Conservation (phyloP, 2,888 invertebrate genomes). For the Deroplatys truncata region DNA sequence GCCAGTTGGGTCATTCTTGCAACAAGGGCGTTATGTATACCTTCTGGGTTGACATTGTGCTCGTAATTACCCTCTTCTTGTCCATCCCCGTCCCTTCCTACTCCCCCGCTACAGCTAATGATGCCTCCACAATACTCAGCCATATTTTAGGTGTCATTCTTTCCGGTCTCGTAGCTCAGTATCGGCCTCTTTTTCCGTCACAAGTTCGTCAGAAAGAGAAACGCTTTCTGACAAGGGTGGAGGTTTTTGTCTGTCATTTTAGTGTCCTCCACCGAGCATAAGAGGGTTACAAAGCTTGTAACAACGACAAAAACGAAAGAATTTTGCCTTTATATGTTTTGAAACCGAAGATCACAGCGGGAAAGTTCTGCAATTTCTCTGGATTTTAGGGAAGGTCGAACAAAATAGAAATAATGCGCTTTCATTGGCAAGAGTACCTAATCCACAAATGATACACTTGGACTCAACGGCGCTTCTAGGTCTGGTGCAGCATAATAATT, state of each 20-base stretch:
- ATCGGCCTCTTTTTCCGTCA: neutral
- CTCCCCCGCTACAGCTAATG: neutral
- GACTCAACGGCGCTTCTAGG: no score
- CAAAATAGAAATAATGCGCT: neutral
- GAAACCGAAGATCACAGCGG: neutral
- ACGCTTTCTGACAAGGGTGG: neutral
- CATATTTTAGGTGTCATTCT: conserved; percentile 23
- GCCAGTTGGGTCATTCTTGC: neutral
- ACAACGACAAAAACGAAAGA: neutral
- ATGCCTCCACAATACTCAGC: conserved; percentile 16
- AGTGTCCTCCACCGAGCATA: neutral
- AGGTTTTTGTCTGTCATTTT: conserved; percentile 7
- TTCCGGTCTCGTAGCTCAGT: neutral
- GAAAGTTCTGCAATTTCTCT: neutral
- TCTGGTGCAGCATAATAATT: no score
- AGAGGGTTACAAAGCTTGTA: neutral
- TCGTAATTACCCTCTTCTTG: neutral
- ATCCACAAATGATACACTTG: neutral
- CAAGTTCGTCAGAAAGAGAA: neutral
- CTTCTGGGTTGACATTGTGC: neutral
- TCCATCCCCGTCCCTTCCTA: neutral
- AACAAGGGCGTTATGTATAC: neutral
- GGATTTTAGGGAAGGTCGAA: neutral
- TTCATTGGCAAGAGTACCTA: neutral
- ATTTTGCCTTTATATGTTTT: neutral